phyloP scores from a whole-genome alignment of 2,888 invertebrate genomes.

The Ptychoptera albimana region DNA sequence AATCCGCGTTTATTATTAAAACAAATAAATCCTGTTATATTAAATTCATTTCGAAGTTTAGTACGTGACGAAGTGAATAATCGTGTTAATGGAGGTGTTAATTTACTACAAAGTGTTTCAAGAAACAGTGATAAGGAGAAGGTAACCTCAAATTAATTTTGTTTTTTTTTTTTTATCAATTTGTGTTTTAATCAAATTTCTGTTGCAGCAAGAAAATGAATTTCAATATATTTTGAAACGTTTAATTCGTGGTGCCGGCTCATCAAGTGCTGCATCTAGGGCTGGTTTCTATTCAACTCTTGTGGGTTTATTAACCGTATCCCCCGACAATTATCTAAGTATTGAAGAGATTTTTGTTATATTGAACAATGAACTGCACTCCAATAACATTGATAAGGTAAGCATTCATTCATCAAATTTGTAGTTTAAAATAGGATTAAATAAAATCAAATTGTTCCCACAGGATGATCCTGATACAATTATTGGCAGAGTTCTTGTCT shows the following conservation, averaged over 20 bases:
- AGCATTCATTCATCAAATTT: background rate
- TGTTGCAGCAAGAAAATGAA: slow-evolving; percentile 43
- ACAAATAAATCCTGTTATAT: slow-evolving; percentile 15
- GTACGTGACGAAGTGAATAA: slow-evolving; percentile 15
- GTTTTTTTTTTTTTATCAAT: background rate
- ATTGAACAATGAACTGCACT: slow-evolving; percentile 48
- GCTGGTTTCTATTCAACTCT: slow-evolving; percentile 54
- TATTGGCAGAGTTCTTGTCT: slow-evolving; percentile 52
- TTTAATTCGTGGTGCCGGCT: slow-evolving; percentile 54
- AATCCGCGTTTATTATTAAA: slow-evolving; percentile 7
- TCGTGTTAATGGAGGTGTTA: slow-evolving; percentile 16
- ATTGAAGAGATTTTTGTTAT: slow-evolving; percentile 38
- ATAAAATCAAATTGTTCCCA: slow-evolving; percentile 6
- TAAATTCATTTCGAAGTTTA: slow-evolving; percentile 18
- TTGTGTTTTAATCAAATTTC: background rate
- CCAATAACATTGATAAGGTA: slow-evolving; percentile 30
- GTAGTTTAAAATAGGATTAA: background rate
- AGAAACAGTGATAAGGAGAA: slow-evolving; percentile 16
- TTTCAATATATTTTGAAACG: slow-evolving; percentile 49
- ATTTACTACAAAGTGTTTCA: slow-evolving; percentile 16
- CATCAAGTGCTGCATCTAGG: slow-evolving; percentile 43
- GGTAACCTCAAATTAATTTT: slow-evolving; percentile 11
- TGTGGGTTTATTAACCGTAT: slow-evolving; percentile 37
- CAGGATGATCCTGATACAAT: slow-evolving; percentile 61
- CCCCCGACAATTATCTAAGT: slow-evolving; percentile 30